Percentiles rank a stretch among this genome's conserved stretches.
Conservation (phyloP, 2,888 invertebrate genomes). For the Ectemnius lituratus region DNA sequence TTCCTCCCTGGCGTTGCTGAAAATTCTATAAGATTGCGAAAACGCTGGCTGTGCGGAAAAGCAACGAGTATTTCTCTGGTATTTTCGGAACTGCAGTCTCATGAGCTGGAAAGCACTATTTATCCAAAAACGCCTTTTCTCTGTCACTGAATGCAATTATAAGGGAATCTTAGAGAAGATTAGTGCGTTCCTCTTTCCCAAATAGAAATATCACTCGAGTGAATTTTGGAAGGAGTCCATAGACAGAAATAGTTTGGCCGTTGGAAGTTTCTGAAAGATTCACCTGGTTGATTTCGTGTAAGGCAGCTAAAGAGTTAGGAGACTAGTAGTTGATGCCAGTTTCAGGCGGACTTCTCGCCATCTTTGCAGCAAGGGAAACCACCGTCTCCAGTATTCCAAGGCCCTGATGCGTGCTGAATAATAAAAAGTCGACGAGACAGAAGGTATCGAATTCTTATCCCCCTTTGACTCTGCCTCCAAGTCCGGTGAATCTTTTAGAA, state of each 20-base stretch:
- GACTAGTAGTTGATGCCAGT: too few relatives aligned
- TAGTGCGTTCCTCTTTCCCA: too few relatives aligned
- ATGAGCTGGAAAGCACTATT: slow-evolving; percentile 13
- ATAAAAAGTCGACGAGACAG: slow-evolving; percentile 30
- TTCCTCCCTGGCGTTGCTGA: slow-evolving; percentile 43
- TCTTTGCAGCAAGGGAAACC: slow-evolving; percentile 27
- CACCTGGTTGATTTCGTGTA: too few relatives aligned
- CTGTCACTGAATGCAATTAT: too few relatives aligned
- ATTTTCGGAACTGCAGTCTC: neutral
- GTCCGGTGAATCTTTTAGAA: neutral
- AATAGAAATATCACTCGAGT: too few relatives aligned
- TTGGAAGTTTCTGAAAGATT: too few relatives aligned
- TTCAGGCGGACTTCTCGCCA: slow-evolving; percentile 18
- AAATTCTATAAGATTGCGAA: slow-evolving; percentile 45
- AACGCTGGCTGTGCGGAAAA: slow-evolving; percentile 13
- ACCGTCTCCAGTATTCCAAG: slow-evolving; percentile 29
- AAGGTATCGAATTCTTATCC: slow-evolving; percentile 5
- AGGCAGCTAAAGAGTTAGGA: too few relatives aligned
- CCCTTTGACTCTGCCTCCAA: slow-evolving; percentile 5
- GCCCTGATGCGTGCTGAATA: slow-evolving; percentile 41
- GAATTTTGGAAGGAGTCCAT: too few relatives aligned
- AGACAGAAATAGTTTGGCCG: too few relatives aligned
- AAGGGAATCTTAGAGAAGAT: too few relatives aligned
- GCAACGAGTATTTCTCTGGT: too few relatives aligned
- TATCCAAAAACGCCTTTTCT: too few relatives aligned